phyloP scores from a whole-genome alignment of 2,888 invertebrate genomes.

The Netelia fuscicornis region DNA sequence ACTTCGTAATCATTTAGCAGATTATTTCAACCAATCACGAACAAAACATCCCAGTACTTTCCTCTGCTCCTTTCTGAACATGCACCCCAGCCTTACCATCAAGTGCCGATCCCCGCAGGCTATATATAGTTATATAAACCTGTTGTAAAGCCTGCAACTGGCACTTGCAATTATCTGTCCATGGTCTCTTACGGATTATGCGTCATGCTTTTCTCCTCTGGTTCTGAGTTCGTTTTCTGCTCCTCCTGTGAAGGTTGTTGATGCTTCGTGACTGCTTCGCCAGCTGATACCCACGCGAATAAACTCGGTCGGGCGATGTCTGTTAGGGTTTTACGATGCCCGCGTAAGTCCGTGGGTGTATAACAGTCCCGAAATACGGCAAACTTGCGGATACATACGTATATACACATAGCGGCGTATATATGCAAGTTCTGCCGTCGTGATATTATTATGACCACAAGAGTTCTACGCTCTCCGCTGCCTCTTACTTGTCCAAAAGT shows the following conservation, averaged over 20 bases:
- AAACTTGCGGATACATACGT: background rate
- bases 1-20: background rate
- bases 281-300: constrained; percentile 51
- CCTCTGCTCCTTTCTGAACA: background rate
- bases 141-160: constrained; percentile 52
- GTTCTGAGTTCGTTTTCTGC: constrained; percentile 44
- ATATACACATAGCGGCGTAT: constrained; percentile 18
- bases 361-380: background rate
- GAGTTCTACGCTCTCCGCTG: background rate
- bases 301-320: constrained; percentile 50
- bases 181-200: constrained; percentile 32
- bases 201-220: constrained; percentile 42
- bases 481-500: constrained; percentile 48
- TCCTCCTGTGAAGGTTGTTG: constrained; percentile 15
- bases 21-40: background rate
- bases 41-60: background rate
- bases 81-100: constrained; percentile 36
- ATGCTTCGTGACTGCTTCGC: constrained; percentile 14
- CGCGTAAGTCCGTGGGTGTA: constrained; percentile 17
- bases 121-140: background rate
- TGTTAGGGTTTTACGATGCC: constrained; percentile 59
- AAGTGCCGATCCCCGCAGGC: constrained; percentile 43
- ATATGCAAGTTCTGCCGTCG: constrained; percentile 16
- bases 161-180: constrained; percentile 45
- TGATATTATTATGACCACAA: constrained; percentile 50